Evolutionary conservation across 1,140 invertebrate species (phyloP), one percentile per base, ranked within the genome.

Genomic region (Atta colombica): DNA sequence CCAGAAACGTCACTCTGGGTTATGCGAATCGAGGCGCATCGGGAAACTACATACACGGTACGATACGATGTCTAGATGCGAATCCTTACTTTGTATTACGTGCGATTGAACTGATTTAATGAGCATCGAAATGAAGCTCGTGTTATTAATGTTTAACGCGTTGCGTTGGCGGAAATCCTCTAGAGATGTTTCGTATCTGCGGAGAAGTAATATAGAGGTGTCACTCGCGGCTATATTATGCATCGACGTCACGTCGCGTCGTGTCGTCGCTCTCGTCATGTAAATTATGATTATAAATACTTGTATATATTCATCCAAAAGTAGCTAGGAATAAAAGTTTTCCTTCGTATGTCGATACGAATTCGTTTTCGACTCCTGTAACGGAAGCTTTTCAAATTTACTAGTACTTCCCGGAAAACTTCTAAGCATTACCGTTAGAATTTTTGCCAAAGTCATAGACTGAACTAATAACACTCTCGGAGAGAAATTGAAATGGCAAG

Each of bases 1-100:
- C 89, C 72, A 86, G 81, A 77, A 86, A 75, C 84, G 88, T 90
- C 88, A 91, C 4, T 71, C 78, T 63, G 49, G 31, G 2, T 81
- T 69, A 81, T 77, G 53, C 8, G 65, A 25, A 28, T 55, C 66
- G 39, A 16, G 2, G 61, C n/a, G 5, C 25, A 51, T 75, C 60
- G 63, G 45, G 77, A 10, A 51, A 18, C 21, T 45, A 31, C 49
- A 28, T 63, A 8, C 5, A 6, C 28, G 80, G 74, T 74, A 61
- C 80, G 65, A 51, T 39, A 39, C 55, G 65, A 53, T 14, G 6
- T 28, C 21, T 21, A 18, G 72, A 18, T 4, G 55, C 39, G 58
- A 74, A 31, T 75, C 55, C 80, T 63, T 63, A 84, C 55, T 61
- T 74, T 75, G 80, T 75, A 75, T 75, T 84, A 84, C 80, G 45